Conservation (phyloP, 2,888 invertebrate species). For the Drosophila nr. medialis region DNA sequence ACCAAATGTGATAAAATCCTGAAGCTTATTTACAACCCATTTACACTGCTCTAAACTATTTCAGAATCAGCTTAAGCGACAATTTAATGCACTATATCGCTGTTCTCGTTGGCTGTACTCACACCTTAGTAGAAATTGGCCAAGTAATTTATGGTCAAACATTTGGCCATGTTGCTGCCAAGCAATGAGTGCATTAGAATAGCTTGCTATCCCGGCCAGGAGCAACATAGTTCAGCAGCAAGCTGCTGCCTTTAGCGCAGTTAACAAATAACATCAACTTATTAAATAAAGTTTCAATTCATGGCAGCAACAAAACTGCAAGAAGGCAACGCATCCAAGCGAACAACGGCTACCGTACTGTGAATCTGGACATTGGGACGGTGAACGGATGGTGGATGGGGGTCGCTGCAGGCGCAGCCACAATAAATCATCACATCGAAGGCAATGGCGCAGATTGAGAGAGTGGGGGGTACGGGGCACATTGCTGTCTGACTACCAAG, state of each 20-base stretch:
- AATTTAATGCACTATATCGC: slow-evolving; percentile 44
- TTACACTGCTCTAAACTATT: slow-evolving; percentile 9
- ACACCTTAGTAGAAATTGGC: slow-evolving; percentile 37
- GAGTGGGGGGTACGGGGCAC: slow-evolving; percentile 12
- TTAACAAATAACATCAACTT: slow-evolving; percentile 81
- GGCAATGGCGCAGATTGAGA: slow-evolving; percentile 27
- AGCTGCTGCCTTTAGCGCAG: slow-evolving; percentile 63
- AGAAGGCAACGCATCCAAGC: slow-evolving; percentile 35
- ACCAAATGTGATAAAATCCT: slow-evolving; percentile 2
- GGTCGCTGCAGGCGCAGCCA: slow-evolving; percentile 71
- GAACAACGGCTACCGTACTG: slow-evolving; percentile 72
- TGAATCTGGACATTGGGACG: slow-evolving; percentile 32
- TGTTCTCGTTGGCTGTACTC: slow-evolving; percentile 45
- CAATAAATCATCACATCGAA: slow-evolving; percentile 80
- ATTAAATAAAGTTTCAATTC: slow-evolving; percentile 80
- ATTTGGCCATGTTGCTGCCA: slow-evolving; percentile 46
- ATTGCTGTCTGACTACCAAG: slow-evolving; percentile 24
- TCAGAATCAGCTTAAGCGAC: slow-evolving; percentile 21
- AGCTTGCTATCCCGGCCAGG: slow-evolving; percentile 22
- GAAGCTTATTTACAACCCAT: slow-evolving; percentile 8
- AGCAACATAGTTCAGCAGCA: slow-evolving; percentile 66
- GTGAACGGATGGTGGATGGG: slow-evolving; percentile 33
- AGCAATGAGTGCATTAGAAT: slow-evolving; percentile 60
- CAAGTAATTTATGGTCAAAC: slow-evolving; percentile 47
- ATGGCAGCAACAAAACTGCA: slow-evolving; percentile 40